Conservation (phyloP, 2,113 vertebrate species). For the Candoia aspera region DNA sequence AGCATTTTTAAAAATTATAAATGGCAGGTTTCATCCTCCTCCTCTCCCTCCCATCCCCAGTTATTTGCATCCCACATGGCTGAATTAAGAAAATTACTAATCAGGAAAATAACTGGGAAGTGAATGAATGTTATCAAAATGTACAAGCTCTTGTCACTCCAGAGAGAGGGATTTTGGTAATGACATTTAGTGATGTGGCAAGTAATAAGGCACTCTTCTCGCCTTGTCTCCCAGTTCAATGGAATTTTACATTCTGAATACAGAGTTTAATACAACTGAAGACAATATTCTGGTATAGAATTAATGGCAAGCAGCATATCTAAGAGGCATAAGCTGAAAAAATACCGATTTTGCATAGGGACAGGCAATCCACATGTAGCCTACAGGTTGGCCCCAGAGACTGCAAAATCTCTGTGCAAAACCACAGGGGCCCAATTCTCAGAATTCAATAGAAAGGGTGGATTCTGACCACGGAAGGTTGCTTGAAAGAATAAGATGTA, state of each 20-base stretch:
- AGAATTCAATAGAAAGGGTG: neutral
- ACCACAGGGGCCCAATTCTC: neutral
- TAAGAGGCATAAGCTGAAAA: neutral
- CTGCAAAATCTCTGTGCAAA: neutral
- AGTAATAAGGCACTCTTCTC: conserved; percentile 55
- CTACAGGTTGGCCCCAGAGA: neutral
- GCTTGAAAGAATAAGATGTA: neutral
- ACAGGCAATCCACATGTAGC: neutral
- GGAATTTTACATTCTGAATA: conserved; percentile 26
- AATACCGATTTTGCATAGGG: neutral
- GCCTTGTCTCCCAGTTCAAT: neutral
- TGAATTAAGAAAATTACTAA: conserved; percentile 49
- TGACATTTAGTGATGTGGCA: conserved; percentile 46
- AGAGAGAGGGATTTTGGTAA: conserved; percentile 54
- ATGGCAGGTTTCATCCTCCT: conserved; percentile 31
- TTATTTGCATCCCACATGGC: neutral
- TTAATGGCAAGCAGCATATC: conserved; percentile 12
- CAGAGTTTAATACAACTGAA: neutral
- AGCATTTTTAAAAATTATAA: conserved; percentile 32
- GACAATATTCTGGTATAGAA: conserved; percentile 23
- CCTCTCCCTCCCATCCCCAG: neutral
- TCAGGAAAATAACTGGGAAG: conserved; percentile 31
- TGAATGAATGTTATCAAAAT: conserved; percentile 37
- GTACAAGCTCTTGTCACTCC: conserved; percentile 38
- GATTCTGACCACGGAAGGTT: neutral